phyloP scores from a whole-genome alignment of 2,888 invertebrate species.

The Amblyjoppa proteus region DNA sequence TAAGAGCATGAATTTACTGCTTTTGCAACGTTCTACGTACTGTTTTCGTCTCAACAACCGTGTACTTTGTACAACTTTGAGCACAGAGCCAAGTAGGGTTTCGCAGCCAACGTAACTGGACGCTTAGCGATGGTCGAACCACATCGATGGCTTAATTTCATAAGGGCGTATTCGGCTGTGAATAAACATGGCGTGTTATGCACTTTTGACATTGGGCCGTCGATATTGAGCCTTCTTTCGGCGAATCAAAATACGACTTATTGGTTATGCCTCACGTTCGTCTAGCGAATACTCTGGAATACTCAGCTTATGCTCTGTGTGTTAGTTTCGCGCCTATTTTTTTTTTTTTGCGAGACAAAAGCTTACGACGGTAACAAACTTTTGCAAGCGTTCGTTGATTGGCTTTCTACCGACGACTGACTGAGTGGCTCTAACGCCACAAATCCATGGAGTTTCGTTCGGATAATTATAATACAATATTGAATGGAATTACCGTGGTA shows the following conservation, averaged over 20 bases:
- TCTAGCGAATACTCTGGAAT: not conserved
- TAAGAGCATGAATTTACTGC: not conserved
- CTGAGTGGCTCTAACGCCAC: not conserved
- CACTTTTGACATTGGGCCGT: too few relatives aligned
- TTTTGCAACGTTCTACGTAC: not conserved
- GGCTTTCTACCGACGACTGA: not conserved
- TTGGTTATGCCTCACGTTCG: not conserved
- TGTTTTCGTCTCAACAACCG: not conserved
- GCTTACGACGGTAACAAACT: too few relatives aligned
- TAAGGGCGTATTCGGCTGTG: too few relatives aligned
- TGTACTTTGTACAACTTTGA: not conserved
- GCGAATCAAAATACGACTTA: not conserved
- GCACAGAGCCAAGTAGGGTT: not conserved
- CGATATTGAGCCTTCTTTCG: not conserved
- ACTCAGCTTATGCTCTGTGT: not conserved
- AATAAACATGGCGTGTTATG: too few relatives aligned
- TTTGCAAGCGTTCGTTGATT: too few relatives aligned
- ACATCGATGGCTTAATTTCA: too few relatives aligned
- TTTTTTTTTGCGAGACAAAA: too few relatives aligned
- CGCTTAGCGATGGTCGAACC: not conserved
- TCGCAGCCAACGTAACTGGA: not conserved
- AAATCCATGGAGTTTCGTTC: not conserved
- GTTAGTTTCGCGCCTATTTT: too few relatives aligned
- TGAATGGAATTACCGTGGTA: constrained; percentile 74
- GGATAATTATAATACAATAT: constrained; percentile 3